A percentile compares a stretch with the other conserved stretches of the same genome.
phyloP scores from a whole-genome alignment of 2,888 invertebrate genomes.

The Apantesis nais region DNA sequence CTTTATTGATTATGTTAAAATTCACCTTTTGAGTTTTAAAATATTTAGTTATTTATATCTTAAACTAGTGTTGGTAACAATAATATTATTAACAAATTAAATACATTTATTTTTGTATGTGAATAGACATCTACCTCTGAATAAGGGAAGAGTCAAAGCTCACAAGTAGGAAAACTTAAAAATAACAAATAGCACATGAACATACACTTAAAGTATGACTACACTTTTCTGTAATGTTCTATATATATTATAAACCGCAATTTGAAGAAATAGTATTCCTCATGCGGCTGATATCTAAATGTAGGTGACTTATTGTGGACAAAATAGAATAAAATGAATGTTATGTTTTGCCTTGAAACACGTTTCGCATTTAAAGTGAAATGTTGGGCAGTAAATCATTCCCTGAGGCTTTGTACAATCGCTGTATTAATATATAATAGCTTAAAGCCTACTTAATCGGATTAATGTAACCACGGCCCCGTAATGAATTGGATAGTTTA shows the following conservation, averaged over 20 bases:
- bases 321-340: constrained; percentile 4
- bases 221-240: too few relatives aligned
- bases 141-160: too few relatives aligned
- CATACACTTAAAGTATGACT: background rate
- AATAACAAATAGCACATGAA: background rate
- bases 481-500: constrained; percentile 6
- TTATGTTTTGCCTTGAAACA: constrained; percentile 6
- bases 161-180: too few relatives aligned
- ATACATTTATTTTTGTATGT: too few relatives aligned
- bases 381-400: constrained; percentile 8
- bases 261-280: background rate
- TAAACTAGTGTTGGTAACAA: too few relatives aligned
- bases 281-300: background rate
- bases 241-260: background rate
- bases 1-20: too few relatives aligned
- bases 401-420: constrained; percentile 1
- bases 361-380: background rate
- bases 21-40: too few relatives aligned
- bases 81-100: too few relatives aligned
- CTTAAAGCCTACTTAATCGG: constrained; percentile 12
- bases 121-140: too few relatives aligned
- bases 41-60: too few relatives aligned
- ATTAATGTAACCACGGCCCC: constrained; percentile 8
- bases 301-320: background rate
- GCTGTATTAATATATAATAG: constrained; percentile 13